These are phyloP conservation scores for Sandelia bainsii DNA, from an alignment of 2,797 vertebrate genomes.

Conservation along the genomic window DNA sequence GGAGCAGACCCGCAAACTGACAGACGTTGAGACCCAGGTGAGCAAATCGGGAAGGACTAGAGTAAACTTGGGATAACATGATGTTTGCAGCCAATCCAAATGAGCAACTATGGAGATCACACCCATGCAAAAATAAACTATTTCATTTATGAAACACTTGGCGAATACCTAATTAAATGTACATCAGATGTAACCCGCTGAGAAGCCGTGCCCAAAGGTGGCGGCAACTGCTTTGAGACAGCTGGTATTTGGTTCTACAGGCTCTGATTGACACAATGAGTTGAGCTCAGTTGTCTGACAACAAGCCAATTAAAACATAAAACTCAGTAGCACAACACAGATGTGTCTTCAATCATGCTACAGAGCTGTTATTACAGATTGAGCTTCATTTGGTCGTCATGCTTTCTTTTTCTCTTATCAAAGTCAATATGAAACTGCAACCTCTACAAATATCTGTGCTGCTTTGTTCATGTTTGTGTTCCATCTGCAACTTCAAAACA, in stretches of 20 bases:
- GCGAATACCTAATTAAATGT: conserved; percentile 56
- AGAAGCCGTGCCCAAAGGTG: conserved; percentile 56
- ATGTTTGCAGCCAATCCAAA: conserved; percentile 42
- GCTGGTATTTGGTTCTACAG: conserved; percentile 60
- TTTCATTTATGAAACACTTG: conserved; percentile 27
- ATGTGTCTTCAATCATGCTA: conserved; percentile 72
- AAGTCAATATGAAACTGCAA: conserved; percentile 55
- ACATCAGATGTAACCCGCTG: conserved; percentile 53
- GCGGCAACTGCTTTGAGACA: conserved; percentile 50
- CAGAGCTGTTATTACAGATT: conserved; percentile 79
- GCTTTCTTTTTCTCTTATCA: conserved; percentile 66
- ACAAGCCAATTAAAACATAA: conserved; percentile 81
- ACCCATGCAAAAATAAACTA: conserved; percentile 42
- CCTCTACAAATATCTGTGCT: conserved; percentile 78
- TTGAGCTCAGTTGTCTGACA: conserved; percentile 63
- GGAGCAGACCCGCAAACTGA: conserved; percentile 87
- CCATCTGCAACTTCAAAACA: conserved; percentile 73
- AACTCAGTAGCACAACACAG: conserved; percentile 73
- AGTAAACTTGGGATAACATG: conserved; percentile 3
- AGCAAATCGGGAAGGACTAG: conserved; percentile 31
- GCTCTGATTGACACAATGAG: conserved; percentile 70
- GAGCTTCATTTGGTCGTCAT: conserved; percentile 63
- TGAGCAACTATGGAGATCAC: conserved; percentile 22
- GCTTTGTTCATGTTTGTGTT: conserved; percentile 59
- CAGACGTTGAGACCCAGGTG: conserved; percentile 87